Percentiles rank a stretch among this genome's conserved stretches.
phyloP scores from a whole-genome alignment of 2,888 invertebrate species.

The Creontiades dilutus region DNA sequence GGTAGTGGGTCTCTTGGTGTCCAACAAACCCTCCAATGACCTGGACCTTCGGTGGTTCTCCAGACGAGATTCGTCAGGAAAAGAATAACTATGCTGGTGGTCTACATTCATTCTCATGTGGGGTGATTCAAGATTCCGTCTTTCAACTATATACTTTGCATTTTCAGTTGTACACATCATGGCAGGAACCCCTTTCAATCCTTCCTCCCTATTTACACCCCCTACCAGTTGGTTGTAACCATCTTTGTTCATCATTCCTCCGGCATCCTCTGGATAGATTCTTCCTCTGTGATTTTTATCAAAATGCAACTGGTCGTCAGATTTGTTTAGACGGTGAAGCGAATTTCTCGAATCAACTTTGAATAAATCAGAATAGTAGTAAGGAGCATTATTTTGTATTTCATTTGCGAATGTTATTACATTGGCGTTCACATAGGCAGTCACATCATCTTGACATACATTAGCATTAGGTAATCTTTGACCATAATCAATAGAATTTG shows the following conservation, averaged over 20 bases:
- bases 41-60: slow-evolving; percentile 78
- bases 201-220: not conserved
- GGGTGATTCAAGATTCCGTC: not conserved
- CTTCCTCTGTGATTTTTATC: not conserved
- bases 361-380: slow-evolving; percentile 90
- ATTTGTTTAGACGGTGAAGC: slow-evolving; percentile 46
- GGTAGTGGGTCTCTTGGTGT: slow-evolving; percentile 75
- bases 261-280: slow-evolving; percentile 9
- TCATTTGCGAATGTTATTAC: slow-evolving; percentile 52
- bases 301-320: not conserved
- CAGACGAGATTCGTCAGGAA: slow-evolving; percentile 49
- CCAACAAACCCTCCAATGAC: slow-evolving; percentile 82
- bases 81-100: not conserved
- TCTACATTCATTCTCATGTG: not conserved
- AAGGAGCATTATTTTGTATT: slow-evolving; percentile 86
- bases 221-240: not conserved
- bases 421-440: slow-evolving; percentile 46
- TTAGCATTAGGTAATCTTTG: not conserved
- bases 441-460: slow-evolving; percentile 31
- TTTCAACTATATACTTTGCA: not conserved
- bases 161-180: not conserved
- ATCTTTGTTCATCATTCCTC: not conserved
- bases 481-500: not conserved
- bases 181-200: not conserved
- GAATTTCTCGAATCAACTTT: slow-evolving; percentile 74